These are phyloP conservation scores for Schizaphis graminum DNA, from an alignment of 2,888 invertebrate genomes.

Conservation along the genomic window DNA sequence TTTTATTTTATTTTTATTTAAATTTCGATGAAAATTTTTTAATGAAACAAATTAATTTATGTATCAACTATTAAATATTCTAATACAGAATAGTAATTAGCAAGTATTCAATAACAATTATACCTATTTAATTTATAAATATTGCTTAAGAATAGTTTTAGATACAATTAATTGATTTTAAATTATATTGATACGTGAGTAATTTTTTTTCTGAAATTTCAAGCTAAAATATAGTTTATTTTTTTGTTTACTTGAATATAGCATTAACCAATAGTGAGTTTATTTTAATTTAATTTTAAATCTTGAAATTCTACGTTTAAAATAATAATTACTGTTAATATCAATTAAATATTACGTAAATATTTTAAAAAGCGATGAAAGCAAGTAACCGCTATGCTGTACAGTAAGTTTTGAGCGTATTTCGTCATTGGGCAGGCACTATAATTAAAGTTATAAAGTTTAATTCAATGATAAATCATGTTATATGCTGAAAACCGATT, in stretches of 20 bases:
- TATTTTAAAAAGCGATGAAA: background rate
- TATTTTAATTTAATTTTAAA: background rate
- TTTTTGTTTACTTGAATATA: background rate
- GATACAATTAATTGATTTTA: background rate
- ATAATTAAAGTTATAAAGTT: background rate
- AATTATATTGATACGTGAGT: background rate
- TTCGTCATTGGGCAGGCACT: background rate
- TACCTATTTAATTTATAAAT: background rate
- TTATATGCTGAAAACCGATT: no score
- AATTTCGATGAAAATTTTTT: background rate
- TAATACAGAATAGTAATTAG: background rate
- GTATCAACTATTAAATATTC: background rate
- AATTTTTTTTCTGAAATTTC: background rate
- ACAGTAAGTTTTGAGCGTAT: background rate
- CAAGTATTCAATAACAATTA: background rate
- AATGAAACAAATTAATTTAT: background rate
- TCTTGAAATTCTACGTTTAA: background rate
- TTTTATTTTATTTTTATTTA: constrained; percentile 10
- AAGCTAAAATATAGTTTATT: background rate
- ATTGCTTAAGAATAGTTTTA: background rate
- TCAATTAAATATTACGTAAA: background rate
- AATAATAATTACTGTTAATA: background rate
- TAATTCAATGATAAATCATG: background rate
- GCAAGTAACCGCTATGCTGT: background rate
- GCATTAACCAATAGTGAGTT: background rate